These are phyloP conservation scores for Spheniscus humboldti DNA, from an alignment of 2,797 vertebrate species.

Conservation along the genomic window DNA sequence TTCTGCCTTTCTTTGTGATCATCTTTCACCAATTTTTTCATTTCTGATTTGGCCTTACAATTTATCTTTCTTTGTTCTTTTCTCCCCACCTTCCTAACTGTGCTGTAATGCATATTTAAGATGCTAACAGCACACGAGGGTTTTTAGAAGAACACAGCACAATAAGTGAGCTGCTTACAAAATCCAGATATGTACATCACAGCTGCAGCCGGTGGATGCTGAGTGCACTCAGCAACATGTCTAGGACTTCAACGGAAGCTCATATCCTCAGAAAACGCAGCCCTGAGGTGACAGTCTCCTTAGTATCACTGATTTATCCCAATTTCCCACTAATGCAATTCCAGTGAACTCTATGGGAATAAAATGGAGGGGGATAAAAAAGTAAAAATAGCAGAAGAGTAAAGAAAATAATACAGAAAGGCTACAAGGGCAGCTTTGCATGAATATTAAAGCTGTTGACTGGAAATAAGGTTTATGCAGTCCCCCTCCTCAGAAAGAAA, in stretches of 20 bases:
- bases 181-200: not conserved
- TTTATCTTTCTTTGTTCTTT: not conserved
- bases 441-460: not conserved
- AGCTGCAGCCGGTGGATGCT: not conserved
- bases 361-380: not conserved
- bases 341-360: not conserved
- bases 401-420: not conserved
- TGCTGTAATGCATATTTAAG: not conserved
- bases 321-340: not conserved
- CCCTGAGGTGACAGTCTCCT: not conserved
- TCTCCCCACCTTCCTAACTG: not conserved
- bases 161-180: not conserved
- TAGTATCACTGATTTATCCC: not conserved
- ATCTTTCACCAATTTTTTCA: not conserved
- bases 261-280: not conserved
- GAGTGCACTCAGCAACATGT: not conserved
- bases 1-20: not conserved
- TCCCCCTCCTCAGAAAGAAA: not conserved
- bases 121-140: not conserved
- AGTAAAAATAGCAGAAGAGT: not conserved
- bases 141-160: not conserved
- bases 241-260: not conserved
- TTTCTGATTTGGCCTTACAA: not conserved
- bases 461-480: not conserved
- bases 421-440: not conserved